Evolutionary conservation across 2,888 invertebrate genomes (phyloP), one percentile per base, ranked within the genome.

Genomic region (Melikaiella ostensackeni): DNA sequence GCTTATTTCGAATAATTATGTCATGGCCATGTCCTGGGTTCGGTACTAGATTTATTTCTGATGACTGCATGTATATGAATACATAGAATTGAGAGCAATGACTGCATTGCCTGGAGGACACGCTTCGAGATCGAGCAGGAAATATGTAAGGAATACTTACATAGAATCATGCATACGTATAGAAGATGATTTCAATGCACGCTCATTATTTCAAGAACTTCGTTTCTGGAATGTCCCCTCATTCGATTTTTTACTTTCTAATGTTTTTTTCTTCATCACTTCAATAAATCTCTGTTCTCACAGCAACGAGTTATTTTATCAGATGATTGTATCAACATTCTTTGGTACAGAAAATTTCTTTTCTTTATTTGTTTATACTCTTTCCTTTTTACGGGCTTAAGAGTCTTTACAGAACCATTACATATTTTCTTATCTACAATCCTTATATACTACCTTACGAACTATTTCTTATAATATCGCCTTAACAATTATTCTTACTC

Each of bases 81-180:
- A 33, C n/a, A 50, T 30, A 70, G 70, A 50, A 70, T 70, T 70
- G 70, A 70, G 70, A 70, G 70, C 70, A 70, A 70, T 70, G 33
- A 70, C 50, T 70, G 33, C 30, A 27, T 33, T 50, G 70, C 70
- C 70, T 19, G 50, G 70, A 70, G 70, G 70, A 70, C 70, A 50
- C 30, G 70, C 70, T 50, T 50, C n/a, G 30, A 50, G 70, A 70
- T 70, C 70, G 46, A 70, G 70, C 70, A 70, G 70, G 50, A 70
- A 70, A 70, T 70, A 50, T 33, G n/a, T 33, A 70, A 70, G 70
- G 50, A 70, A 55, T 70, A 70, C n/a, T 50, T 70, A 16, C 42
- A 38, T 13, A 13, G 38, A 38, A 38, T 16, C 42, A 16, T 42
- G 21, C 50, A 19, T 70, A 50, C n/a, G n/a, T n/a, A n/a, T n/a